Conservation (phyloP, 92 coral and sea anemone genomes). For the Epizoanthus rinbou region DNA sequence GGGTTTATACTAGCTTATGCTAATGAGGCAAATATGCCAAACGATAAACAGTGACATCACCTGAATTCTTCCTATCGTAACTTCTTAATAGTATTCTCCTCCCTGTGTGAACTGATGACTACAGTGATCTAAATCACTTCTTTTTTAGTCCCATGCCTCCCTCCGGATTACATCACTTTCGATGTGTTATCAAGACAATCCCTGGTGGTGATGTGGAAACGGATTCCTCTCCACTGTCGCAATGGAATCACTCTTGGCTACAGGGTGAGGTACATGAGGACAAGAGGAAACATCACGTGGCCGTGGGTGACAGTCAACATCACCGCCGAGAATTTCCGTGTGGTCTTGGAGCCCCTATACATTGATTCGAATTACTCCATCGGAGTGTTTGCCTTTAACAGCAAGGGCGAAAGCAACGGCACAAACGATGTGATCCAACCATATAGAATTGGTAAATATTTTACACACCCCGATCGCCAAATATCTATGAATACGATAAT, state of each 20-base stretch:
- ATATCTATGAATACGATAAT: neutral
- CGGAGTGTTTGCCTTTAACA: conserved; percentile 1
- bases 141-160: neutral
- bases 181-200: neutral
- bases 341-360: neutral
- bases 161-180: conserved; percentile 2
- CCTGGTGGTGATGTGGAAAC: neutral
- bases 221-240: neutral
- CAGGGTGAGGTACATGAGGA: neutral
- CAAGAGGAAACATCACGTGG: neutral
- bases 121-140: neutral
- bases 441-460: neutral
- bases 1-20: too few relatives aligned
- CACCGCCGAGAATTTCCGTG: neutral
- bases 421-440: neutral
- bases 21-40: too few relatives aligned
- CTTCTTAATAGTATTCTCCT: neutral
- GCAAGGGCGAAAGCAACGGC: conserved; percentile 3
- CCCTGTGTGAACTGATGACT: neutral
- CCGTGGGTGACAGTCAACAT: neutral
- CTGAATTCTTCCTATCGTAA: neutral
- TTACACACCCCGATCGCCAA: neutral
- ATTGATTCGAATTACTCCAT: conserved; percentile 9
- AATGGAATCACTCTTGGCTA: conserved; percentile 11
- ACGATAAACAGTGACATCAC: neutral